phyloP scores from a whole-genome alignment of 2,888 invertebrate genomes.

The Napeogenes sylphis region DNA sequence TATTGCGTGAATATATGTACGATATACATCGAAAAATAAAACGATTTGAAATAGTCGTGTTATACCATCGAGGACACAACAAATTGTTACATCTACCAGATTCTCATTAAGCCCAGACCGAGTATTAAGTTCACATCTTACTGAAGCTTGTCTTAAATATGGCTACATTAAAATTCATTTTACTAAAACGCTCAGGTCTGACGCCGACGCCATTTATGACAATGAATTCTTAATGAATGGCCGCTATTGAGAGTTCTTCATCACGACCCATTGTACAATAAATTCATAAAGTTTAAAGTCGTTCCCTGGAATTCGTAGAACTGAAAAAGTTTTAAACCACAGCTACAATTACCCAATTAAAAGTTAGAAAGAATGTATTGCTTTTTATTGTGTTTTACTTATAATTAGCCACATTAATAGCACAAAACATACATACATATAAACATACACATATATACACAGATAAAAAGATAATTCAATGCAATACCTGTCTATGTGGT shows the following conservation, averaged over 20 bases:
- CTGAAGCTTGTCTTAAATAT: conserved; percentile 9
- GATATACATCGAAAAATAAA: not conserved
- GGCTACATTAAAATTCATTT: conserved; percentile 22
- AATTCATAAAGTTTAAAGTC: conserved; percentile 10
- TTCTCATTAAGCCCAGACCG: not conserved
- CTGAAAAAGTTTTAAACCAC: conserved; percentile 7
- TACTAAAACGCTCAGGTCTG: conserved; percentile 19
- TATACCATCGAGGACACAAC: not conserved
- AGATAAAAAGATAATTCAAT: no score
- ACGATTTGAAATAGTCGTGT: not conserved
- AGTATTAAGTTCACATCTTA: conserved; percentile 6
- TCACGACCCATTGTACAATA: conserved; percentile 25
- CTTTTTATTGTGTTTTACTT: not conserved
- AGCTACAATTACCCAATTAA: conserved; percentile 5
- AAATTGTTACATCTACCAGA: conserved; percentile 7
- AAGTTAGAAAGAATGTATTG: not conserved
- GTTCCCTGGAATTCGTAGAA: conserved; percentile 2
- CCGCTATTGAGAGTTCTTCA: conserved; percentile 23
- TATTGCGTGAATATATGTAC: no score
- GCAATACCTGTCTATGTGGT: no score
- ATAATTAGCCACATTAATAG: not conserved
- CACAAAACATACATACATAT: no score
- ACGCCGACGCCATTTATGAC: conserved; percentile 28
- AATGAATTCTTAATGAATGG: conserved; percentile 32
- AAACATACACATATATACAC: no score